phyloP scores from a whole-genome alignment of 1,140 invertebrate species.

The Asobara japonica region DNA sequence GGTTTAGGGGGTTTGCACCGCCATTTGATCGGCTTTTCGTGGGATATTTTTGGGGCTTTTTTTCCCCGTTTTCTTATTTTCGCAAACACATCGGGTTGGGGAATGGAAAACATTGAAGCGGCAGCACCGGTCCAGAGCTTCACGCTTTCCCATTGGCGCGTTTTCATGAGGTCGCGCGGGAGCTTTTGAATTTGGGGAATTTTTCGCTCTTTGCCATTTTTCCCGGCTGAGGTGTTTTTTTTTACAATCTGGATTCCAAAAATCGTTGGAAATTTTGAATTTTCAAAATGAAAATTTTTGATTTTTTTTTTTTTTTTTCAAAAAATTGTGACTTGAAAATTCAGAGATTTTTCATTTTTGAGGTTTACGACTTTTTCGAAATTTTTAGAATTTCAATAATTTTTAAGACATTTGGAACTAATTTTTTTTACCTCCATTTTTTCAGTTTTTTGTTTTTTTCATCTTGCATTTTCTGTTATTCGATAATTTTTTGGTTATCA shows the following conservation, averaged over 20 bases:
- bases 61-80: background rate
- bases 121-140: slow-evolving; percentile 29
- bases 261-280: too few relatives aligned
- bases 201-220: too few relatives aligned
- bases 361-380: background rate
- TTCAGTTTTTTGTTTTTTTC: background rate
- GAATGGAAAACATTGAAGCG: slow-evolving; percentile 51
- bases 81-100: slow-evolving; percentile 25
- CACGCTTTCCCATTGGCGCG: slow-evolving; percentile 14
- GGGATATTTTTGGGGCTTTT: slow-evolving; percentile 36
- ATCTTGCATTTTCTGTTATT: too few relatives aligned
- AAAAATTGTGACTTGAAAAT: too few relatives aligned
- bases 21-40: slow-evolving; percentile 34
- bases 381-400: background rate
- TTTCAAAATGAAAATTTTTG: background rate
- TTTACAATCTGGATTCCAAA: too few relatives aligned
- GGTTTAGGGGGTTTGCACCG: too few relatives aligned
- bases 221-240: too few relatives aligned
- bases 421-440: background rate
- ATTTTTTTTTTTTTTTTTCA: background rate
- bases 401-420: background rate
- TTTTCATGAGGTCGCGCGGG: background rate
- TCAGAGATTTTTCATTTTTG: background rate
- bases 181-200: too few relatives aligned
- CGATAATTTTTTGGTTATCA: too few relatives aligned